phyloP scores from a whole-genome alignment of 2,888 invertebrate species.

The Drosophila mettleri region DNA sequence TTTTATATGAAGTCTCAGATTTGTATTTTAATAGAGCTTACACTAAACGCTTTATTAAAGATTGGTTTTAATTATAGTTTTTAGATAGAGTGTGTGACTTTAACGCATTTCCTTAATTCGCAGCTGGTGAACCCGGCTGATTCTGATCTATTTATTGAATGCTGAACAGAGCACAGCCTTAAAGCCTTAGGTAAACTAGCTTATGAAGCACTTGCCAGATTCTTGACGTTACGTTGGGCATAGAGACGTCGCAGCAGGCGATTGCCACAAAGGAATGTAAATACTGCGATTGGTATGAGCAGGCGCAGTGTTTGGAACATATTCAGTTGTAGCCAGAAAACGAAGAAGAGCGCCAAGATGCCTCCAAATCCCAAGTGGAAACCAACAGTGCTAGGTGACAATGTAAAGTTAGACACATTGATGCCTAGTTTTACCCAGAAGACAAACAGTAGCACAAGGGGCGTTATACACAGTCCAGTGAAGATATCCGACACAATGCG shows the following conservation, averaged over 20 bases:
- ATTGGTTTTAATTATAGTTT: slow-evolving; percentile 47
- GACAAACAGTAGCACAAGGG: slow-evolving; percentile 92
- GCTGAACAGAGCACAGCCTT: slow-evolving; percentile 47
- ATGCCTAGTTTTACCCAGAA: slow-evolving; percentile 95
- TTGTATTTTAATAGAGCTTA: slow-evolving; percentile 62
- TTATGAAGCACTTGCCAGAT: slow-evolving; percentile 41
- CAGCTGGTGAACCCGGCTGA: slow-evolving; percentile 23
- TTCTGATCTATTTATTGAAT: slow-evolving; percentile 35
- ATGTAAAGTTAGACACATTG: slow-evolving; percentile 93
- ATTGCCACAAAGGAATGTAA: slow-evolving; percentile 97
- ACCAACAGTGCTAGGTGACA: slow-evolving; percentile 91
- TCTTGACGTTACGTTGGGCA: slow-evolving; percentile 76
- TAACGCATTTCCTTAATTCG: slow-evolving; percentile 41
- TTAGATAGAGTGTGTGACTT: slow-evolving; percentile 51
- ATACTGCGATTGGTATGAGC: slow-evolving; percentile 92
- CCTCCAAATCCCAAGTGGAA: slow-evolving; percentile 96
- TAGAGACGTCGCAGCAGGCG: slow-evolving; percentile 92
- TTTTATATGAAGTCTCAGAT: background rate
- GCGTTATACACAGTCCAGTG: slow-evolving; percentile 92
- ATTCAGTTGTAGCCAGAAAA: slow-evolving; percentile 96
- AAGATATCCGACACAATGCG: slow-evolving; percentile 95
- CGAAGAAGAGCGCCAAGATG: slow-evolving; percentile 94
- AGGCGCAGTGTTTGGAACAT: slow-evolving; percentile 98
- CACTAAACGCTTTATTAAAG: slow-evolving; percentile 76
- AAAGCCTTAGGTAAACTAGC: slow-evolving; percentile 35